Evolutionary conservation across 1,140 invertebrate species (phyloP).

Genomic region (Oryzaephilus surinamensis): DNA sequence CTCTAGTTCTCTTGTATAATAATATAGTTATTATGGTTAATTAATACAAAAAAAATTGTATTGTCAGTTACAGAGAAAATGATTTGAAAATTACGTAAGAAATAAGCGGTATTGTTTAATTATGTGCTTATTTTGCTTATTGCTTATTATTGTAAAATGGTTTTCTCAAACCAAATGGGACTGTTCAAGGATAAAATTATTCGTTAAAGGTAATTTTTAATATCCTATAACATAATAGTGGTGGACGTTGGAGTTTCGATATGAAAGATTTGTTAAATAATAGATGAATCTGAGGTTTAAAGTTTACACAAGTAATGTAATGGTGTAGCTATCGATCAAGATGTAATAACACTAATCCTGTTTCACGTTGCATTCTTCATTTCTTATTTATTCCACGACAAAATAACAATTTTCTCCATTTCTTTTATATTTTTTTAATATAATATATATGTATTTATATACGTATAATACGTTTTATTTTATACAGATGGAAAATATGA

Average conservation of each 20-base stretch:
- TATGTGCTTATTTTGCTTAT: too few species aligned
- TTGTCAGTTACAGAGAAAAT: too few species aligned
- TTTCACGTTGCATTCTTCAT: slow-evolving; percentile 15
- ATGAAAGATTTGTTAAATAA: slow-evolving; percentile 18
- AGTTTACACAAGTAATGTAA: slow-evolving; percentile 27
- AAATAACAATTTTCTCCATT: slow-evolving; percentile 22
- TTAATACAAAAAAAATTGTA: too few species aligned
- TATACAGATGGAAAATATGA: slow-evolving; percentile 11
- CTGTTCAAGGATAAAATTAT: too few species aligned
- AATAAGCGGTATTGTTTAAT: too few species aligned
- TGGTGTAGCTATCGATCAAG: slow-evolving; percentile 21
- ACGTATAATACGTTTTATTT: neutral
- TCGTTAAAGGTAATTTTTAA: too few species aligned
- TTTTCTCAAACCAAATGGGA: too few species aligned
- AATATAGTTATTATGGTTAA: too few species aligned
- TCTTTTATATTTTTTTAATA: slow-evolving; percentile 10
- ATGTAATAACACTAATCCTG: slow-evolving; percentile 24
- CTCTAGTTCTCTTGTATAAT: too few species aligned
- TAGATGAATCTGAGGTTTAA: slow-evolving; percentile 21
- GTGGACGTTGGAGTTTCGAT: slow-evolving; percentile 7
- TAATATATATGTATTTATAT: neutral
- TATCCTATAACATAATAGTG: too few species aligned
- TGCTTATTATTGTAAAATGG: too few species aligned
- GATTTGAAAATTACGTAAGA: too few species aligned
- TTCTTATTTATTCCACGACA: slow-evolving; percentile 22